Conservation (phyloP, 1,140 invertebrate genomes). For the Euura lappo region DNA sequence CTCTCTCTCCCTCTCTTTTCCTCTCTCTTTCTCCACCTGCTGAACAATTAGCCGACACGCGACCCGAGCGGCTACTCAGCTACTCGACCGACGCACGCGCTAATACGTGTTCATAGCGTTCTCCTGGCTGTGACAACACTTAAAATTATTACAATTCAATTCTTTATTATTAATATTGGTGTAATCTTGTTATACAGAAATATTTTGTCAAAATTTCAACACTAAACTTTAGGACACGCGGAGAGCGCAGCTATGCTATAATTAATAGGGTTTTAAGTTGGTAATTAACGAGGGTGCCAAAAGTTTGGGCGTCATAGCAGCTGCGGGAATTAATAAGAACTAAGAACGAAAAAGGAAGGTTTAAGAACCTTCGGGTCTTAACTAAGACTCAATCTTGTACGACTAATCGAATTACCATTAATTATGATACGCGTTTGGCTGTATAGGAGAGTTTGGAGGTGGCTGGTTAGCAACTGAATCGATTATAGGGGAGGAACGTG, state of each 20-base stretch:
- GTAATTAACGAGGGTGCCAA: neutral
- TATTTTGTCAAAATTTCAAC: too few relatives aligned
- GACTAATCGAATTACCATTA: conserved; percentile 56
- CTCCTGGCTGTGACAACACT: too few relatives aligned
- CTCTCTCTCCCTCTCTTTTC: too few relatives aligned
- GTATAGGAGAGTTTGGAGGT: too few relatives aligned
- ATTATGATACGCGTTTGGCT: conserved; percentile 38
- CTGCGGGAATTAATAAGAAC: conserved; percentile 8
- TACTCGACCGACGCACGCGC: conserved; percentile 3
- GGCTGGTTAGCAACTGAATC: too few relatives aligned
- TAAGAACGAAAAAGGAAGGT: conserved; percentile 10
- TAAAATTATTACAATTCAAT: too few relatives aligned
- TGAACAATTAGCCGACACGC: conserved; percentile 15
- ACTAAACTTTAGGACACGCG: too few relatives aligned
- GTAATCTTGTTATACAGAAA: too few relatives aligned
- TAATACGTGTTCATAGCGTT: neutral
- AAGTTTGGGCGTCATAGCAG: neutral
- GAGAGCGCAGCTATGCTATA: too few relatives aligned
- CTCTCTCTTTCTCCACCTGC: conserved; percentile 15
- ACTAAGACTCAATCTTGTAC: conserved; percentile 40
- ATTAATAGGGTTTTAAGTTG: too few relatives aligned
- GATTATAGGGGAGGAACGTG: too few relatives aligned
- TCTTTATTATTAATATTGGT: too few relatives aligned
- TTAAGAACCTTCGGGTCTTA: conserved; percentile 10
- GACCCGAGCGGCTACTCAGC: neutral